Base-by-base conservation (phyloP, 2,888 invertebrate genomes). In the Calliscelio sp. region DNA sequence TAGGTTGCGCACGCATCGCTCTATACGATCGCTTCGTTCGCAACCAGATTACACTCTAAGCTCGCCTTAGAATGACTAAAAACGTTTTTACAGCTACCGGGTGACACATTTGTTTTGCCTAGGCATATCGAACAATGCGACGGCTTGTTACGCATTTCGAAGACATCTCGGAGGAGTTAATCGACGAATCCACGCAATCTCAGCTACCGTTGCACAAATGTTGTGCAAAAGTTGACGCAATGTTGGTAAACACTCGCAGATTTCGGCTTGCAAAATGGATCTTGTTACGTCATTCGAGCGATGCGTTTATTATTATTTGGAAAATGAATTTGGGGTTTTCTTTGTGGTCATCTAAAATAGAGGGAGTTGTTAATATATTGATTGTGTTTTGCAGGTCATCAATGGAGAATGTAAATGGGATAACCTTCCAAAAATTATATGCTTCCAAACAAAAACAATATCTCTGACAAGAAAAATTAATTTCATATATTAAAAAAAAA, bases 1-100 rank as follows among this genome's bases (percentile, higher is more conserved):
- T 83, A 73, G 77, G 77, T 18, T 90, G 90, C 90, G 90, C 90
- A 88, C 90, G 90, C 90, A 90, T 66, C 83, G 46, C 65, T 80
- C 79, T 85, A 77, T 85, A 81, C 84, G 78, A 73, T 82, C 70
- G 79, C 81, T 66, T 66, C 46, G 73, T 63, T 57, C 79, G 75
- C 70, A 81, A 75, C 73, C 84, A 84, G 82, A 86, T 86, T 86
- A 86, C 74, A 77, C 82, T 86, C 79, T 81, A 78, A 71, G 83
- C 78, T 59, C 22, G 61, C 82, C 68, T 85, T 85, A 85, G 85
- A 85, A 85, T 81, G 81, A 85, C 81, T 79, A 79, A 79, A 82
- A 73, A 82, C 79, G 74, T 81, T 82, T 84, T 75, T 80, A 81
- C 66, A 70, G 71, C 82, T 80, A 77, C 82, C 84, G 78, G 85